Conservation (phyloP, 2,113 vertebrate species). For the Rana temporaria region DNA sequence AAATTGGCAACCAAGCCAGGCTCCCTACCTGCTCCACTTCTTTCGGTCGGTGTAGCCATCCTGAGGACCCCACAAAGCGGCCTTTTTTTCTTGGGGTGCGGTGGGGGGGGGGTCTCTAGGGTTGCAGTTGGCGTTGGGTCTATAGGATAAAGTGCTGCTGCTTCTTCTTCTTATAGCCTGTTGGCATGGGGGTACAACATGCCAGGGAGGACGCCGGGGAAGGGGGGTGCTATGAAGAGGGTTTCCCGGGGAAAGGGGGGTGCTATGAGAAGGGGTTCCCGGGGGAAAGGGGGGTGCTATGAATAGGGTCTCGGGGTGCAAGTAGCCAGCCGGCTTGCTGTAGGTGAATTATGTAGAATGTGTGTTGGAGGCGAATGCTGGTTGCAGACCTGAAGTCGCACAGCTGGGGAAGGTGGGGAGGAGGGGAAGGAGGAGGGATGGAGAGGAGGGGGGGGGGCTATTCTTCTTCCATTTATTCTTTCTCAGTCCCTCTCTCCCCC, state of each 20-base stretch:
- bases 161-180: neutral
- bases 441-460: conserved; percentile 7
- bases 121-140: neutral
- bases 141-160: neutral
- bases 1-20: too few relatives aligned
- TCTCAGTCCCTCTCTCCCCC: conserved; percentile 12
- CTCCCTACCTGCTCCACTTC: neutral
- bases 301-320: neutral
- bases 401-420: conserved; percentile 33
- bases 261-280: too few relatives aligned
- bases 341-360: conserved; percentile 1
- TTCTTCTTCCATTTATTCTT: conserved; percentile 43
- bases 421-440: too few relatives aligned
- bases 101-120: too few relatives aligned
- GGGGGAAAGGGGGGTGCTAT: neutral
- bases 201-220: too few relatives aligned
- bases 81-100: neutral
- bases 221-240: too few relatives aligned
- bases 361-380: neutral
- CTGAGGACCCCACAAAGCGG: neutral
- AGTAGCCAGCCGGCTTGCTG: neutral
- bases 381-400: conserved; percentile 32
- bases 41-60: conserved; percentile 25
- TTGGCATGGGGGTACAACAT: neutral
- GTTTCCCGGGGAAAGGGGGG: too few relatives aligned